These are phyloP conservation scores for Toxostoma redivivum DNA, from an alignment of 2,113 vertebrate genomes.

Conservation along the genomic window DNA sequence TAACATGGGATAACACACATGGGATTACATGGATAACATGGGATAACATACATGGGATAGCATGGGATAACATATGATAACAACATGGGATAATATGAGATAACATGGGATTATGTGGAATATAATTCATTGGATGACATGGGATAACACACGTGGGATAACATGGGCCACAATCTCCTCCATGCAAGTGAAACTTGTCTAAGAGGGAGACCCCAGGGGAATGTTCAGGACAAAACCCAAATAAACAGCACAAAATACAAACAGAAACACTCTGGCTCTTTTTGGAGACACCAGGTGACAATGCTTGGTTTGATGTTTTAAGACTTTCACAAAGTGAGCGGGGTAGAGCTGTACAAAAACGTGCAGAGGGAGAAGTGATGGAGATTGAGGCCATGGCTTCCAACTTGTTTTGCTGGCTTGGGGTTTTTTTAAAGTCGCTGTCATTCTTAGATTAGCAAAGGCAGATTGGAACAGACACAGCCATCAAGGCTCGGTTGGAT, in stretches of 20 bases:
- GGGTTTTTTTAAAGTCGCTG: accelerated
- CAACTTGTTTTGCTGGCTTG: background rate
- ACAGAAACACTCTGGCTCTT: background rate
- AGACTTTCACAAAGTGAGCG: background rate
- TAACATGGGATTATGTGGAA: too few relatives aligned
- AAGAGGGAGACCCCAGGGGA: background rate
- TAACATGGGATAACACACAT: too few relatives aligned
- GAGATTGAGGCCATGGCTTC: accelerated
- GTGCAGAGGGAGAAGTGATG: background rate
- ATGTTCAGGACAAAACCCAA: too few relatives aligned
- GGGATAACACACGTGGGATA: accelerated
- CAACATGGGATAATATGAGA: too few relatives aligned
- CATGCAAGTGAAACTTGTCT: background rate
- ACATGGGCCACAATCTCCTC: accelerated
- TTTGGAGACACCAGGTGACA: background rate
- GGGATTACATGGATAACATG: too few relatives aligned
- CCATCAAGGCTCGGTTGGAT: background rate
- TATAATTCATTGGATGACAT: too few relatives aligned
- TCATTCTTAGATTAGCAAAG: background rate
- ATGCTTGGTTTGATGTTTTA: background rate
- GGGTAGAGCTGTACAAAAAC: background rate
- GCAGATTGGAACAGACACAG: background rate
- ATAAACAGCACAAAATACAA: background rate
- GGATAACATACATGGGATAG: too few relatives aligned
- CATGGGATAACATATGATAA: too few relatives aligned